Conservation (phyloP, 2,797 vertebrate genomes). For the Fringilla coelebs region DNA sequence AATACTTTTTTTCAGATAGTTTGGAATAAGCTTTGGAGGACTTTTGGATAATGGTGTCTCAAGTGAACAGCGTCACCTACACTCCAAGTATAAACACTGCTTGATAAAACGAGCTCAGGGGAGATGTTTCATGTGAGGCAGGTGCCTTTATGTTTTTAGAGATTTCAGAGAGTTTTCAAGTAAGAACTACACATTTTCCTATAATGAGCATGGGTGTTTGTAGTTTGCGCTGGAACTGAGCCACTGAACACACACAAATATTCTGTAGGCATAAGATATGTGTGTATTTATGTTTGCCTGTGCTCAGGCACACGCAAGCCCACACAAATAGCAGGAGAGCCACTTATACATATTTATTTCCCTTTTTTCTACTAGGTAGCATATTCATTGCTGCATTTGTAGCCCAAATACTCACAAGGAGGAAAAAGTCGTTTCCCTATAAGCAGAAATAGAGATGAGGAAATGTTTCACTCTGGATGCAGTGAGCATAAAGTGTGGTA, state of each 20-base stretch:
- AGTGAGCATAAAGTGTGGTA: background rate
- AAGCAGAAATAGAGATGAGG: background rate
- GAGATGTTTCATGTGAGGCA: background rate
- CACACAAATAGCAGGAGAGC: background rate
- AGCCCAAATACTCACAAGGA: background rate
- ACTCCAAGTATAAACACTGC: background rate
- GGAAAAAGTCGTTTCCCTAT: background rate
- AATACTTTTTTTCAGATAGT: background rate
- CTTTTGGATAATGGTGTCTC: background rate
- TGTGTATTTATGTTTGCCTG: background rate
- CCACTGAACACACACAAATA: background rate
- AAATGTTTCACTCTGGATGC: background rate
- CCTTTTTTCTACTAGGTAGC: background rate
- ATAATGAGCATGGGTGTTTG: rapidly evolving
- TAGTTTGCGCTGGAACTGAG: background rate
- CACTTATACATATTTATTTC: background rate
- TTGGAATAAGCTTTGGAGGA: background rate
- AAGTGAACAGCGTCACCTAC: background rate
- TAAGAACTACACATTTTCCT: background rate
- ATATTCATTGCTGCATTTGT: background rate
- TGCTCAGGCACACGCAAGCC: background rate
- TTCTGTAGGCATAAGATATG: background rate
- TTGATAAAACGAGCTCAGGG: background rate
- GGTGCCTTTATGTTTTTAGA: background rate
- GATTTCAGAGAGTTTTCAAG: background rate